phyloP scores from a whole-genome alignment of 2,888 invertebrate genomes.

The Margaritifera margaritifera region DNA sequence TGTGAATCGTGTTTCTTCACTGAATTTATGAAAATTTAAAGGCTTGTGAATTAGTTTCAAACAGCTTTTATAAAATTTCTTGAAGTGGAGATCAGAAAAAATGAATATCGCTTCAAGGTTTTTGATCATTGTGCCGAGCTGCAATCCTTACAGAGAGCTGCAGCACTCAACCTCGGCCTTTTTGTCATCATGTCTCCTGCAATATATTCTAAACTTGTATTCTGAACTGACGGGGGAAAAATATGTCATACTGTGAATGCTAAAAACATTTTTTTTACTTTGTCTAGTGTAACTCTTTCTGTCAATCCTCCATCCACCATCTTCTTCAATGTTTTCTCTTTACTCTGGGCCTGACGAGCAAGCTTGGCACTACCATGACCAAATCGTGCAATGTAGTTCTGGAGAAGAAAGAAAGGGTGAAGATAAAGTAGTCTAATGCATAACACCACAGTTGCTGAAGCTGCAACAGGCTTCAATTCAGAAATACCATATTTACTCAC shows the following conservation, averaged over 20 bases:
- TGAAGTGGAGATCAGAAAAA: too few species aligned
- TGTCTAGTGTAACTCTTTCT: conserved; percentile 92
- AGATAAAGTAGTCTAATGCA: not conserved
- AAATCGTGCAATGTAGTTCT: conserved; percentile 98
- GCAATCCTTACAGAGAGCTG: not conserved
- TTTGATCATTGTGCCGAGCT: too few species aligned
- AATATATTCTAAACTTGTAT: not conserved
- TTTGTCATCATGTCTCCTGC: not conserved
- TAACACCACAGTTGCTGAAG: not conserved
- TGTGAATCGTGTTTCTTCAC: too few species aligned
- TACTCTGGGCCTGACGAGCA: conserved; percentile 98
- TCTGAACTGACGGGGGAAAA: not conserved
- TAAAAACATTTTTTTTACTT: conserved; percentile 72
- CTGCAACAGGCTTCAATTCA: not conserved
- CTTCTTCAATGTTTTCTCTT: conserved; percentile 98
- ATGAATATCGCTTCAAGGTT: too few species aligned
- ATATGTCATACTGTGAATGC: not conserved
- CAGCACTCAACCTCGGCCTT: not conserved
- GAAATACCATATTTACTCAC: not conserved
- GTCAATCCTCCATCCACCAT: conserved; percentile 99
- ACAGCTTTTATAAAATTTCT: too few species aligned
- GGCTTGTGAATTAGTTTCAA: too few species aligned
- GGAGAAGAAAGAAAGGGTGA: conserved; percentile 45
- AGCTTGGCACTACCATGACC: conserved; percentile 99
- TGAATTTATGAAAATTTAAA: too few species aligned